phyloP scores from a whole-genome alignment of 1,140 invertebrate species.

The Stratiolaelaps scimitus region DNA sequence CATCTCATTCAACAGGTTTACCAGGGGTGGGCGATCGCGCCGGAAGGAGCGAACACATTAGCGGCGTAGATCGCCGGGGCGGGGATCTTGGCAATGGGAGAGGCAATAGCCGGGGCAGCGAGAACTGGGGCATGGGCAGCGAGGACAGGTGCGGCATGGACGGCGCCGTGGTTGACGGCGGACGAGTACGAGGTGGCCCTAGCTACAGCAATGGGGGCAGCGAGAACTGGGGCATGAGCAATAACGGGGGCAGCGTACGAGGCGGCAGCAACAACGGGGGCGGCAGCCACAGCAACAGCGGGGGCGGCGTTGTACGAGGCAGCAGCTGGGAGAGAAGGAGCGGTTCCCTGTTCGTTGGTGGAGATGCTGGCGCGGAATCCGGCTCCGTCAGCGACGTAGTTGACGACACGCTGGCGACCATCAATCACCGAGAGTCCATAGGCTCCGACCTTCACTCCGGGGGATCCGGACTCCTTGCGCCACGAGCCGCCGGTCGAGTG shows the following conservation, averaged over 20 bases:
- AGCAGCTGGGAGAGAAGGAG: constrained; percentile 30
- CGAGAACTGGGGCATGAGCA: constrained; percentile 33
- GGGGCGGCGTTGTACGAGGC: constrained; percentile 37
- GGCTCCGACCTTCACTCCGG: constrained; percentile 32
- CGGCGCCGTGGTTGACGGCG: constrained; percentile 14
- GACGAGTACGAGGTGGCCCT: constrained; percentile 18
- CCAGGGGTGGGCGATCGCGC: not conserved
- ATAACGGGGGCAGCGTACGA: constrained; percentile 45
- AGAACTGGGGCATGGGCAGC: no score
- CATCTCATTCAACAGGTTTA: no score
- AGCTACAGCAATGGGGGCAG: constrained; percentile 28
- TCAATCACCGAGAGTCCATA: constrained; percentile 33
- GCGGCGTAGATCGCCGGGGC: not conserved
- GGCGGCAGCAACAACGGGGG: constrained; percentile 43
- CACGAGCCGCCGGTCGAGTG: constrained; percentile 35
- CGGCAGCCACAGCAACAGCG: constrained; percentile 36
- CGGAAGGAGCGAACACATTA: constrained; percentile 2
- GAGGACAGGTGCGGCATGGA: not conserved
- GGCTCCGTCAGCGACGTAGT: constrained; percentile 32
- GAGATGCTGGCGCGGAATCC: constrained; percentile 33
- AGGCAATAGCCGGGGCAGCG: not conserved
- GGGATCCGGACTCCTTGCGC: constrained; percentile 32
- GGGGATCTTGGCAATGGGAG: not conserved
- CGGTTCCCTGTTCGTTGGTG: constrained; percentile 34
- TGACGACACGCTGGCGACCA: constrained; percentile 32